Evolutionary conservation across 2,113 vertebrate species (phyloP).

Genomic region (Tonatia bakeri): DNA sequence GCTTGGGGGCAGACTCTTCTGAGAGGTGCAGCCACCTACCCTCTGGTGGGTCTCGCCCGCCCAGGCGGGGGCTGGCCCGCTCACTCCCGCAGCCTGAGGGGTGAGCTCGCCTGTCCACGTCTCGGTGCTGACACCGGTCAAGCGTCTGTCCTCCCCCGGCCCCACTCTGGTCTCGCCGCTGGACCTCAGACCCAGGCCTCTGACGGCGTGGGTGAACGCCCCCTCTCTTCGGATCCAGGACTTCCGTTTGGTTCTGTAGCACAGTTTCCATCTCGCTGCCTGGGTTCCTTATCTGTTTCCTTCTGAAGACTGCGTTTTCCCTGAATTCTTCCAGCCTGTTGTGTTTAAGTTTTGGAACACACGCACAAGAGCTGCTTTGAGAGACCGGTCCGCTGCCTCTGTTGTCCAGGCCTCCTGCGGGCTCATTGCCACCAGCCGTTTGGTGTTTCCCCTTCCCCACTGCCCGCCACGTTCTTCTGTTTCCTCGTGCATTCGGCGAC

Average conservation of each 20-base stretch:
- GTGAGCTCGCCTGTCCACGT: too few relatives aligned
- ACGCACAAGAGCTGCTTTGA: neutral
- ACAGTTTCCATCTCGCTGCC: neutral
- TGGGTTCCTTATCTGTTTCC: neutral
- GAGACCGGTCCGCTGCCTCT: neutral
- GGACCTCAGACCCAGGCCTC: neutral
- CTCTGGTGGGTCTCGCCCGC: neutral
- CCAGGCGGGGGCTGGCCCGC: neutral
- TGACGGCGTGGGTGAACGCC: fast-evolving
- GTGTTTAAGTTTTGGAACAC: neutral
- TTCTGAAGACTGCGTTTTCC: neutral
- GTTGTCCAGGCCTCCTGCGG: neutral
- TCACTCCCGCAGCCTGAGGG: fast-evolving
- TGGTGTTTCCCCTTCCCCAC: neutral
- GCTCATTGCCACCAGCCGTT: neutral
- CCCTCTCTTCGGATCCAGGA: neutral
- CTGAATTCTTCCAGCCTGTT: neutral
- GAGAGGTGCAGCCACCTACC: neutral
- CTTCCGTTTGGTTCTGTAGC: neutral
- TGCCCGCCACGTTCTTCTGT: too few relatives aligned
- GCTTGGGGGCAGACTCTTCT: neutral
- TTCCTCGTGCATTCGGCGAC: too few relatives aligned
- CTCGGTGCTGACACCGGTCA: neutral
- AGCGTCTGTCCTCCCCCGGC: too few relatives aligned
- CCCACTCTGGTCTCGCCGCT: neutral